Evolutionary conservation across 2,888 invertebrate genomes (phyloP).

Genomic region (Eudemis profundana): DNA sequence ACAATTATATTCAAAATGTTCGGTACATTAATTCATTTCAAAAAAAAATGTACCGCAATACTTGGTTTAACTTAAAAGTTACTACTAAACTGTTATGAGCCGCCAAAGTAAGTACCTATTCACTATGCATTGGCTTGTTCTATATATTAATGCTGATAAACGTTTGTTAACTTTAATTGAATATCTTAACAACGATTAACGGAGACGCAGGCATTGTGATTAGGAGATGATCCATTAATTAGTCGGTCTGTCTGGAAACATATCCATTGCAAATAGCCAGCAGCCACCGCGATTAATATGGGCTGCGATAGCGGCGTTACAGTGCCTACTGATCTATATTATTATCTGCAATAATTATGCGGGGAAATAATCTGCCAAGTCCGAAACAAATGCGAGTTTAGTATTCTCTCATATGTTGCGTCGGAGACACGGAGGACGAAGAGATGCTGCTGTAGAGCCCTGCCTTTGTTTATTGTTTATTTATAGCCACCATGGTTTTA

Average conservation of each 20-base stretch:
- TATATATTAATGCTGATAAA: no score
- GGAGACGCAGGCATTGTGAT: neutral
- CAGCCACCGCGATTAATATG: conserved; percentile 41
- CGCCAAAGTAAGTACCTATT: neutral
- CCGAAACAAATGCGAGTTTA: no score
- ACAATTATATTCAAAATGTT: no score
- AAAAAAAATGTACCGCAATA: no score
- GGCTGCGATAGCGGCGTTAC: conserved; percentile 25
- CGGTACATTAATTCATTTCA: no score
- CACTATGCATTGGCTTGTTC: neutral
- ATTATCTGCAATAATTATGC: neutral
- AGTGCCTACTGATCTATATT: conserved; percentile 15
- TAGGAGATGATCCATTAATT: conserved; percentile 38
- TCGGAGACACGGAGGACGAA: no score
- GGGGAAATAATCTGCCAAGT: neutral
- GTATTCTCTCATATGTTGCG: no score
- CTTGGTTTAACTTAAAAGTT: no score
- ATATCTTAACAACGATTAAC: neutral
- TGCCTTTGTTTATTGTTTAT: no score
- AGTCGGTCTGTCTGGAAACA: conserved; percentile 37
- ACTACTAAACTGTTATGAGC: neutral
- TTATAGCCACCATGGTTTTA: no score
- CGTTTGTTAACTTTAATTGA: conserved; percentile 5
- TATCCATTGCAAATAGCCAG: conserved; percentile 42
- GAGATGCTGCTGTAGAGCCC: no score